Base-by-base conservation (phyloP, 2,797 vertebrate species). In the Adrianichthys oophorus region DNA sequence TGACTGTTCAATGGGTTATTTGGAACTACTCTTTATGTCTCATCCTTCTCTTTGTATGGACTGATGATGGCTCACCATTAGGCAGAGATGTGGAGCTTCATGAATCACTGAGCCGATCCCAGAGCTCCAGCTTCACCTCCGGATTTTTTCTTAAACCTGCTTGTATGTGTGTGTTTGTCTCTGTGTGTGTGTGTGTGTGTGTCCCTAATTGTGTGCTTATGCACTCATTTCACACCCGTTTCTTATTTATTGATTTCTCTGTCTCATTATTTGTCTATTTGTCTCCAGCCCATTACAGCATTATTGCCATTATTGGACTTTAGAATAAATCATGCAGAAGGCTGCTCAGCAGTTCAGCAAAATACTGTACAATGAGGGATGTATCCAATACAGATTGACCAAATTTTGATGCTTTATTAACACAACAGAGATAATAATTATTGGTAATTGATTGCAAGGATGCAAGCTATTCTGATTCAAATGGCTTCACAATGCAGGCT, bases 201-300 rank as follows among this genome's bases (percentile, higher is more conserved):
- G 23, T 40, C 15, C 4, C 10, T 70, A 74, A 73, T 65, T 78
- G 58, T 66, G 52, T 64, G 51, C 45, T 54, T 57, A 47, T 58
- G 61, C 53, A 44, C 66, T 75, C 53, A 73, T 85, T 87, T 83
- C 73, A 85, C 76, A 78, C 71, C 65, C 48, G 69, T 72, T 85
- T 83, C 78, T 83, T 83, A 82, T 79, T 77, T 83, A 90, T 89
- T 85, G 84, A 90, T 88, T 83, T 77, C 23, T 79, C 57, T 82
- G 80, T 81, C 80, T 81, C 78, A 84, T 89, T 86, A 85, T 86
- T 85, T 76, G 70, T 79, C 68, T 78, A 71, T 87, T 89, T 85
- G 76, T 86, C 75, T 80, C 79, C 65, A 71, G 66, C 78, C 72
- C 69, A 82, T 86, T 84, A 79, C 62, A 41, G 53, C 69, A 72